Evolutionary conservation across 2,113 vertebrate genomes (phyloP).

Genomic region (Gracilinanus agilis): DNA sequence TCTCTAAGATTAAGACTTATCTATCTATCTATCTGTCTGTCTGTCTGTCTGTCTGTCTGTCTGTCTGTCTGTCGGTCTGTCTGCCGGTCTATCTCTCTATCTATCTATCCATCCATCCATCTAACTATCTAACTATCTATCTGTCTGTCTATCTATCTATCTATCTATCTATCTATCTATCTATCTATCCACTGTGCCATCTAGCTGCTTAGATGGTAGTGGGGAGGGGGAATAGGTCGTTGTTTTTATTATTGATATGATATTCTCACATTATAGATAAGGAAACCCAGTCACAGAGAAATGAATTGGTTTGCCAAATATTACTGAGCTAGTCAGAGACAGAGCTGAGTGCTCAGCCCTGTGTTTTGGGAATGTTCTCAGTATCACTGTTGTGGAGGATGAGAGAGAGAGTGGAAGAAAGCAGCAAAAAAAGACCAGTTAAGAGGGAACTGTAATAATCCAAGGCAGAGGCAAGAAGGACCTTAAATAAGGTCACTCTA

Average conservation of each 20-base stretch:
- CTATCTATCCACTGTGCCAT: not conserved
- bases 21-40: too few relatives aligned
- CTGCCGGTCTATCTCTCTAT: too few relatives aligned
- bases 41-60: too few relatives aligned
- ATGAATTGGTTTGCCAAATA: not conserved
- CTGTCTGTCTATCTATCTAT: too few relatives aligned
- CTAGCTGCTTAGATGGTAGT: not conserved
- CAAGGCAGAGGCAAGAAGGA: not conserved
- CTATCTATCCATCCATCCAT: too few relatives aligned
- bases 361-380: not conserved
- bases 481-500: not conserved
- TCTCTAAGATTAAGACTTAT: not conserved
- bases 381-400: not conserved
- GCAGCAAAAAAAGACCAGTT: not conserved
- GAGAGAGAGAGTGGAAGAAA: not conserved
- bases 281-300: rapidly evolving
- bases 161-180: too few relatives aligned
- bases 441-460: not conserved
- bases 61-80: too few relatives aligned
- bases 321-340: not conserved
- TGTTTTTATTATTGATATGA: not conserved
- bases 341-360: too few relatives aligned
- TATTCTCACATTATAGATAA: not conserved
- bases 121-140: too few relatives aligned
- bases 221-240: too few relatives aligned